Evolutionary conservation across 1,140 invertebrate species (phyloP).

Genomic region (Philopotamus ludificatus): DNA sequence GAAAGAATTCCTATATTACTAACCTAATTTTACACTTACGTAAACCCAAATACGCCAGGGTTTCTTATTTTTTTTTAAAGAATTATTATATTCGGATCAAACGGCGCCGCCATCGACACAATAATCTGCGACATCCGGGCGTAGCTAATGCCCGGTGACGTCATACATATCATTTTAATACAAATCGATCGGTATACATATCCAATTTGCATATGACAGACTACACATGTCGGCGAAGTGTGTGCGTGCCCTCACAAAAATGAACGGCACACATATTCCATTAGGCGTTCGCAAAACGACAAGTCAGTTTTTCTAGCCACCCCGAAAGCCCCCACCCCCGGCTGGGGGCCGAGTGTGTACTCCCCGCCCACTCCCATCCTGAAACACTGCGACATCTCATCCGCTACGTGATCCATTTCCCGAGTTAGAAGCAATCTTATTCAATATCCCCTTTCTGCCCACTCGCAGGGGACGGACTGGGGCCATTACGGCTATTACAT

Average conservation of each 20-base stretch:
- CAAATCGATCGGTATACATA: too few species aligned
- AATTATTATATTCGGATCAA: background rate
- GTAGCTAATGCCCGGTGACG: background rate
- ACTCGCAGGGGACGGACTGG: constrained; percentile 18
- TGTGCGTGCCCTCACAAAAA: constrained; percentile 20
- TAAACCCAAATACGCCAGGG: background rate
- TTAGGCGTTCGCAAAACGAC: constrained; percentile 34
- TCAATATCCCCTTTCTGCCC: constrained; percentile 51
- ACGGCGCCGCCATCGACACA: background rate
- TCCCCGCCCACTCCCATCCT: constrained; percentile 43
- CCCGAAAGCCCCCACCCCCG: constrained; percentile 16
- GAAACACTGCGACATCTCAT: constrained; percentile 60
- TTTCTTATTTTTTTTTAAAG: background rate
- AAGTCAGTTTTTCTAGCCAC: constrained; percentile 30
- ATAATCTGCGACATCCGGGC: background rate
- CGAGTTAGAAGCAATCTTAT: constrained; percentile 60
- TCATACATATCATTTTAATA: too few species aligned
- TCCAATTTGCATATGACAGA: too few species aligned
- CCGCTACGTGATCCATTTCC: constrained; percentile 59
- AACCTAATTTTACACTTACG: background rate
- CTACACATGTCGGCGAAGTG: too few species aligned
- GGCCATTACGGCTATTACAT: background rate
- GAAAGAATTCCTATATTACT: background rate
- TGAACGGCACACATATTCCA: constrained; percentile 36
- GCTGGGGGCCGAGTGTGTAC: background rate